Evolutionary conservation across 2,888 invertebrate species (phyloP), one percentile per base, ranked within the genome.

Genomic region (Leptinotarsa juncta): DNA sequence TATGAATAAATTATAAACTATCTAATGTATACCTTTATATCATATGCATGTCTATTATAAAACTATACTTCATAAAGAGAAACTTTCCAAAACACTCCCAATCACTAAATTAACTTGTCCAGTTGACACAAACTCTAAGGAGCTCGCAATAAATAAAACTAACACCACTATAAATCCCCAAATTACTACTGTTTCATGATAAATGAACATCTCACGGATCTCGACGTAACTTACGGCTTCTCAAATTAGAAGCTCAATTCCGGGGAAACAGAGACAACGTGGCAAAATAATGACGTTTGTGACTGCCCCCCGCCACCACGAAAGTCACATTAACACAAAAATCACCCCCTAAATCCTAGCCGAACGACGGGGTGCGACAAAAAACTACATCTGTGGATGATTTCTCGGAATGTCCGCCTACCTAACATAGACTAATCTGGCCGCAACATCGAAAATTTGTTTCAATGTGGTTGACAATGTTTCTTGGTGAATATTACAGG

Each of bases 301-400:
- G 75, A 74, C 74, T 72, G 72, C 79, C 79, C 79, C 79, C 79
- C 68, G 76, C 73, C 42, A 70, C 53, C 57, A 53, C 67, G 73
- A 76, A 73, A 78, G 78, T 75, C 77, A 79, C 81, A 80, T 82
- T 81, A 80, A 80, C 80, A 80, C 79, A 74, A 72, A 81, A 80
- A 79, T 79, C 78, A 78, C 79, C 82, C 82, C 78, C 74, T 82
- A 80, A 79, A 80, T 81, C 78, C 72, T 74, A 72, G 74, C 69
- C 67, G 65, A 77, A 57, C 80, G 70, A 76, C 79, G 80, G 80
- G 80, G 76, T 77, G 73, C 75, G 69, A 75, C 75, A 55, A 69
- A 71, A 75, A 74, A 70, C 71, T 73, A 49, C 72, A 77, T 79
- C 77, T 76, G 76, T 76, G 72, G 71, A 72, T 73, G 74, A 74